Evolutionary conservation across 2,113 vertebrate species (phyloP), one percentile per base, ranked within the genome.

Genomic region (Pogonocichla stellata): DNA sequence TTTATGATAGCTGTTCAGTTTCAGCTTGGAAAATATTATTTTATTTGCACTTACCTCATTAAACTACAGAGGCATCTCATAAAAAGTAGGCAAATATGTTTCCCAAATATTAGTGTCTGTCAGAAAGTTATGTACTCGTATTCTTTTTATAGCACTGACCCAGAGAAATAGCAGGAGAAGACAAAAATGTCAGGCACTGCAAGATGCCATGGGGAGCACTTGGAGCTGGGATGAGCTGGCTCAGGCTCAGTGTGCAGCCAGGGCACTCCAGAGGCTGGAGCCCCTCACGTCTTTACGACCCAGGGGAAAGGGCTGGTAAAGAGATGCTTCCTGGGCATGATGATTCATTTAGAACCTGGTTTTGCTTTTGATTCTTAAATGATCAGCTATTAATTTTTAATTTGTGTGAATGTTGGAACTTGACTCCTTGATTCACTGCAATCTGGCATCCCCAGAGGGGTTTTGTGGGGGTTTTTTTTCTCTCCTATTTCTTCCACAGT

Each of bases 301-400:
- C 8, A 19, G 73, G 29, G 48, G 16, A 31, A 75, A 83, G 25
- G 8, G 5, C 45, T 57, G 54, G 10, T 24, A 51, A 53, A 77
- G 75, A 77, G 65, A 24, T 38, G 24, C 24, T 86, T 69, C 60
- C 38, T 0, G 5, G 15, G 4, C 38, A 15, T n/a, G 57, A 23
- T 36, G 10, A 74, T 71, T 72, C 9, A 79, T 62, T 89, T 56
- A 65, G 73, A 94, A 45, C 3, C 10, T 20, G 20, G 23, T 86
- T 92, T 78, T 81, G 5, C 34, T 81, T 88, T 74, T 60, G 64
- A 60, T 84, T 67, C 70, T 84, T 73, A 92, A 78, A 75, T 0
- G 8, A 72, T 71, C 12, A n/a, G 36, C 78, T 61, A 95, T 86
- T 65, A 84, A 91, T 90, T 92, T 89, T 88, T 93, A 64, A 88